These are phyloP conservation scores for Onychostruthus taczanowskii DNA, from an alignment of 2,113 vertebrate species.

Conservation along the genomic window DNA sequence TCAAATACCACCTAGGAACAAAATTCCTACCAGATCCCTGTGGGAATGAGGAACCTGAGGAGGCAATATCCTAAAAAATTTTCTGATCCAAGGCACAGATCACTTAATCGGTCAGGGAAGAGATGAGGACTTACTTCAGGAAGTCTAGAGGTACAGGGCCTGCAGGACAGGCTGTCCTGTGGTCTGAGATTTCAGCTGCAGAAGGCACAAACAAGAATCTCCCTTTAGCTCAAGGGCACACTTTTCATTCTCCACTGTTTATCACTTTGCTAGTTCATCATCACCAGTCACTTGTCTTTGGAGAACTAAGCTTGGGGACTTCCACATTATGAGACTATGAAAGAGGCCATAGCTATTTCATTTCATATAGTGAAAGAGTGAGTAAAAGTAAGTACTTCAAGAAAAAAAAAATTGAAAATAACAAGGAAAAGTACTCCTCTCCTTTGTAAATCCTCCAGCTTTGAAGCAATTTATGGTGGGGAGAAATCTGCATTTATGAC, in stretches of 20 bases:
- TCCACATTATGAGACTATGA: neutral
- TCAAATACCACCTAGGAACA: neutral
- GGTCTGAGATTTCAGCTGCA: neutral
- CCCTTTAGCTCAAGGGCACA: neutral
- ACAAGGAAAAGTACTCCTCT: neutral
- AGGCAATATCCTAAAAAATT: neutral
- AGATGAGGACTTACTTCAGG: neutral
- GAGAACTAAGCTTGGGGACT: neutral
- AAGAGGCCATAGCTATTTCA: rapidly evolving
- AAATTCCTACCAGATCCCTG: neutral
- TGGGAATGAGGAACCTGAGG: neutral
- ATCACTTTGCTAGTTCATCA: neutral
- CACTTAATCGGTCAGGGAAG: neutral
- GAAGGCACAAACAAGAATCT: rapidly evolving
- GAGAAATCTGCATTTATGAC: neutral
- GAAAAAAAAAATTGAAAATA: neutral
- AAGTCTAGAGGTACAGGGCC: neutral
- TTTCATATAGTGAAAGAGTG: neutral
- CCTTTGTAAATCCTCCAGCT: neutral
- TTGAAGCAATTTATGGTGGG: neutral
- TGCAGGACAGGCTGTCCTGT: neutral
- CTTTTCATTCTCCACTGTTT: neutral
- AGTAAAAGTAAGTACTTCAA: neutral
- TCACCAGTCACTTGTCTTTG: neutral
- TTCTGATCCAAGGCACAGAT: neutral